Base-by-base conservation (phyloP, 2,113 vertebrate species). In the Polyodon spathula region DNA sequence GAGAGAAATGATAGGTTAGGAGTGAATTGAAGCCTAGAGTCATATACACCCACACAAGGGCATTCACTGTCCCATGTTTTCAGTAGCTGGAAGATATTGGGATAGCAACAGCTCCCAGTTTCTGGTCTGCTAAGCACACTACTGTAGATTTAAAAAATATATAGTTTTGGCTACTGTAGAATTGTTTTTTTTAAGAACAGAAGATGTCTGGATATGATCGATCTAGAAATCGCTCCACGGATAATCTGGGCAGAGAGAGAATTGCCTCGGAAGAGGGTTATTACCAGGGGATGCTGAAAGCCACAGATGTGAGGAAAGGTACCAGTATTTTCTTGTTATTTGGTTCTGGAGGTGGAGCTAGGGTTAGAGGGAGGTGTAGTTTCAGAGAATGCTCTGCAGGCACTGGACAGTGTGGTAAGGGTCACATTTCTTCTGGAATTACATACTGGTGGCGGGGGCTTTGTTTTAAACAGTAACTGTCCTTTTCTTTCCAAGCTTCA, bases 281-380 rank as follows among this genome's bases (percentile, higher is more conserved):
- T 65, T 86, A 81, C 74, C 84, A 82, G 67, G 85, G 81, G 68
- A 83, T 83, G 85, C 81, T 89, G 61, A 88, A 82, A 73, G 68
- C 84, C n/a, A 77, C 7, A 60, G 86, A 88, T 39, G 81, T 73
- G 59, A 83, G 86, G 59, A 89, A 87, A 89, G 86, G 86, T 89
- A 86, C 37, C 6, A 37, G 16, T 37, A 41, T 37, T 27, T 27
- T 27, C 2, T 27, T 1, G 14, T 57, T 57, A 6, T 42, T 57
- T 57, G 37, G 9, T 57, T 39, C 5, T 42, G 39, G 16, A 39
- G 27, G 27, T 27, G 27, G 27, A 27, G 27, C 27, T 27, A 27
- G 27, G 27, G 27, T 27, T 27, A 27, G 27, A 27, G 27, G 27
- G 27, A 27, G 27, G 27, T 27, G 27, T 3, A 27, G 27, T 27